phyloP scores from a whole-genome alignment of 1,140 invertebrate species.

The Pissodes strobi region DNA sequence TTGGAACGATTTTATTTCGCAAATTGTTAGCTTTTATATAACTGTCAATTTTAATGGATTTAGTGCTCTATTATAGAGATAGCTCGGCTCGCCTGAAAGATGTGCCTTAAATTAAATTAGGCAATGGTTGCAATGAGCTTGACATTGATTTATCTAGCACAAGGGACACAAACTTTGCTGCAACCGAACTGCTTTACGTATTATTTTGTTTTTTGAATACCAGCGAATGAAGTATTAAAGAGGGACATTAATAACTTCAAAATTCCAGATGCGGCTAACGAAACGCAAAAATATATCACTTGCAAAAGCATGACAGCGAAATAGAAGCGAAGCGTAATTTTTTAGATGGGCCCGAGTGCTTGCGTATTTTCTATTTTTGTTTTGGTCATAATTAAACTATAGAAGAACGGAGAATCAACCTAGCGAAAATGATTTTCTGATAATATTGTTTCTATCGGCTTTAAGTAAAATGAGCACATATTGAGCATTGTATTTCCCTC shows the following conservation, averaged over 20 bases:
- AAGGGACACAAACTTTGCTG: constrained; percentile 17
- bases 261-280: constrained; percentile 19
- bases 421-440: too few species aligned
- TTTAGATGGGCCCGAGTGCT: too few species aligned
- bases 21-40: constrained; percentile 4
- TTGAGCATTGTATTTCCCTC: too few species aligned
- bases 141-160: constrained; percentile 28
- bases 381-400: too few species aligned
- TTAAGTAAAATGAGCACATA: too few species aligned
- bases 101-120: constrained; percentile 27
- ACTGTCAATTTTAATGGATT: constrained; percentile 29
- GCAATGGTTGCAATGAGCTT: constrained; percentile 14
- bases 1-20: too few species aligned
- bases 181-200: constrained; percentile 9
- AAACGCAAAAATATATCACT: constrained; percentile 19
- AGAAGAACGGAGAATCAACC: too few species aligned
- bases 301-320: too few species aligned
- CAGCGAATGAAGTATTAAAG: constrained; percentile 16
- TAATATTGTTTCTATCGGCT: too few species aligned
- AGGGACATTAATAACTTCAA: constrained; percentile 21
- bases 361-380: too few species aligned
- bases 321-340: too few species aligned
- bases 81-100: constrained; percentile 9
- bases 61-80: too few species aligned
- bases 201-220: constrained; percentile 16